Evolutionary conservation across 2,113 vertebrate species (phyloP), one percentile per base, ranked within the genome.

Genomic region (Aptenodytes patagonicus): DNA sequence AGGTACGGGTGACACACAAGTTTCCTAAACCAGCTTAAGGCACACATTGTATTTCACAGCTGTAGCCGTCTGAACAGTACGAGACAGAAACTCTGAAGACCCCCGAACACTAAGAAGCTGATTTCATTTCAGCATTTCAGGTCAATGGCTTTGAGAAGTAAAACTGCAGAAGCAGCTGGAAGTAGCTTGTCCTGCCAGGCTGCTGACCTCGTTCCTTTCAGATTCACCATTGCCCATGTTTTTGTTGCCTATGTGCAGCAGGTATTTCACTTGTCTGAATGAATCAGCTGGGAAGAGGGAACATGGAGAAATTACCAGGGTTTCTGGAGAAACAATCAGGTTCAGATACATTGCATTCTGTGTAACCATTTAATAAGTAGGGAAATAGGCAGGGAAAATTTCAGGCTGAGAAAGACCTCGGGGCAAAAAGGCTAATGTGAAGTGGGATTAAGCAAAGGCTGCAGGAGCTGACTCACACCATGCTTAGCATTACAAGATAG

Each of bases 361-460:
- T 8, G 6, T 72, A 44, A 79, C 24, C 31, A 47, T 89, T 93
- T 82, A 60, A 75, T 65, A 82, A 92, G n/a, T 7, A 81, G 34
- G 8, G 17, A 96, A 68, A 83, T 3, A 57, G 32, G 24, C 21
- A 42, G 20, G 31, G 57, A 71, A 57, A 68, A 81, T 29, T 72
- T 95, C 66, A 69, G 83, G 9, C 40, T 89, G 79, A 81, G 61
- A 81, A 89, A 81, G 62, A 68, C 13, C 42, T 66, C 8, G 18
- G 29, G 82, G 36, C 54, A 46, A 60, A 83, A 94, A 91, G 34
- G 47, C 31, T 95, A 85, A 80, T 42, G 38, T 88, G 84, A 87
- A 90, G 62, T 80, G 70, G 28, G 54, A 93, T 90, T 96, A 90
- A 96, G 58, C 16, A 88, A 69, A 86, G 46, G 49, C 54, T 90